Conservation (phyloP, 2,113 vertebrate species). For the Jacana jacana region DNA sequence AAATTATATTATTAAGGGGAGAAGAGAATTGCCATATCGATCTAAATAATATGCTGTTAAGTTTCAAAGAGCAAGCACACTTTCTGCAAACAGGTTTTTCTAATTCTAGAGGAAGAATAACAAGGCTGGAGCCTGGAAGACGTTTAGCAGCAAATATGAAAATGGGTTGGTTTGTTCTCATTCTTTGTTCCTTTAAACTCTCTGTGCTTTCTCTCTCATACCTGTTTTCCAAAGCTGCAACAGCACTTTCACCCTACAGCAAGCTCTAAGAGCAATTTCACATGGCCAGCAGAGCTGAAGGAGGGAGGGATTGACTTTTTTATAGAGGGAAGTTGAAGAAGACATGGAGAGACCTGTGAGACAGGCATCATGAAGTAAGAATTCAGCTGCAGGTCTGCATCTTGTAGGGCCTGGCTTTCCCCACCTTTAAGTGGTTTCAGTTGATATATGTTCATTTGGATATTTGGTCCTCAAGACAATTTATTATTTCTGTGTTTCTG, state of each 20-base stretch:
- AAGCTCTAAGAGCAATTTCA: conserved; percentile 39
- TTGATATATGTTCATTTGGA: not conserved
- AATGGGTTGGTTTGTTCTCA: conserved; percentile 11
- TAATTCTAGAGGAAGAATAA: conserved; percentile 40
- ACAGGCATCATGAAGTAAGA: not conserved
- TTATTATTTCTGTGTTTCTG: not conserved
- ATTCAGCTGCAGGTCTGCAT: not conserved
- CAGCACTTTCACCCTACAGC: conserved; percentile 48
- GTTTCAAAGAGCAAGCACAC: conserved; percentile 28
- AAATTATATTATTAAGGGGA: conserved; percentile 23
- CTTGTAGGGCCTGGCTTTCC: not conserved
- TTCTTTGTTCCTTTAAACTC: conserved; percentile 17
- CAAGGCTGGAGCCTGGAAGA: conserved; percentile 16
- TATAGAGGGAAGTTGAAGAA: not conserved
- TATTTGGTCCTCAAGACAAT: not conserved
- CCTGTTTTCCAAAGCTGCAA: conserved; percentile 21
- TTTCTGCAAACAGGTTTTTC: conserved; percentile 20
- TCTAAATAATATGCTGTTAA: conserved; percentile 27
- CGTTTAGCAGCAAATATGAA: conserved; percentile 37
- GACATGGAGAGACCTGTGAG: not conserved
- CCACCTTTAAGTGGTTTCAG: not conserved
- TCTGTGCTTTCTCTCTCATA: not conserved
- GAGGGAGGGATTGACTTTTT: not conserved
- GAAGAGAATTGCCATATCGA: conserved; percentile 24
- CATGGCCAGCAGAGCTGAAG: conserved; percentile 14